Percentiles rank a stretch among this genome's conserved stretches.
phyloP scores from a whole-genome alignment of 1,140 invertebrate species.

The Palaemon carinicauda region DNA sequence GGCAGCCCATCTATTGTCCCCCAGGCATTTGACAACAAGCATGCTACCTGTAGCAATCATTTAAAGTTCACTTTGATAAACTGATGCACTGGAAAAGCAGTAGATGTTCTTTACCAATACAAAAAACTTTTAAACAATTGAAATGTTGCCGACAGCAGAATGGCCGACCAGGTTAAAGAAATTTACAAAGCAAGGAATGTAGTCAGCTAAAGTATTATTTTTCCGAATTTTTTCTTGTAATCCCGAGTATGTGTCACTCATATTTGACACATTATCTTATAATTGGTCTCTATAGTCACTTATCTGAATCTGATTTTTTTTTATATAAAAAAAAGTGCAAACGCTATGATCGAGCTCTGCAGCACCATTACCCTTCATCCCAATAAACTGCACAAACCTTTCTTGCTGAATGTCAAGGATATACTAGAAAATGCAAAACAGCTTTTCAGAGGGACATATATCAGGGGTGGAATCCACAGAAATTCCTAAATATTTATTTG shows the following conservation, averaged over 20 bases:
- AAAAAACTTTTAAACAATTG: background rate
- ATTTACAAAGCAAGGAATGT: constrained; percentile 8
- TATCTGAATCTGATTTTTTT: background rate
- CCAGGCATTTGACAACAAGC: constrained; percentile 3
- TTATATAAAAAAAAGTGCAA: background rate
- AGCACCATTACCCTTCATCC: background rate
- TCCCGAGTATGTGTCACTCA: background rate
- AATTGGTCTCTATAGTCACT: background rate
- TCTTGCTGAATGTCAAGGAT: background rate
- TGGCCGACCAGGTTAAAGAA: background rate
- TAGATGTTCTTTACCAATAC: background rate
- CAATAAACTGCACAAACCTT: background rate
- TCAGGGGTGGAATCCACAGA: background rate
- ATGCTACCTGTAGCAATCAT: background rate
- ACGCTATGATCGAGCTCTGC: background rate
- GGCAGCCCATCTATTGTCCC: constrained; percentile 4
- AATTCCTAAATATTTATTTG: background rate
- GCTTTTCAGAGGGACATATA: background rate
- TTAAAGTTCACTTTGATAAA: constrained; percentile 14
- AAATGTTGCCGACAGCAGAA: background rate
- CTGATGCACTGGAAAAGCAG: constrained; percentile 22
- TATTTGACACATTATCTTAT: constrained; percentile 5
- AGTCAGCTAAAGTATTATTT: background rate
- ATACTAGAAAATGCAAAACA: background rate
- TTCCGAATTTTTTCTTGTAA: constrained; percentile 5